Conservation (phyloP, 2,888 invertebrate species). For the Cerceris ruficornis region DNA sequence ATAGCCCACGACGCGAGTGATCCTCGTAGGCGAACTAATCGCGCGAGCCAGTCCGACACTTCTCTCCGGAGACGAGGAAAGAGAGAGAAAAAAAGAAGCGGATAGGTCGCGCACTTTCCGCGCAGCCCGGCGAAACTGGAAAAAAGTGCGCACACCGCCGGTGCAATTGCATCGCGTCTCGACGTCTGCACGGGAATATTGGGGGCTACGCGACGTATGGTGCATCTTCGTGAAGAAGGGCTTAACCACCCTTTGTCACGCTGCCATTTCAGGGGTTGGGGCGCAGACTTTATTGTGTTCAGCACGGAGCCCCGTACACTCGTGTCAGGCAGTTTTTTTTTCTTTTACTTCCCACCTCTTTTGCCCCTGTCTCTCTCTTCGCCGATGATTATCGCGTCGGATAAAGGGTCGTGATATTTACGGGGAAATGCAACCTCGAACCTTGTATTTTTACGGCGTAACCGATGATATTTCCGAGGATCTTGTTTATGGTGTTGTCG, state of each 20-base stretch:
- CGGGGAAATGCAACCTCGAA: not conserved
- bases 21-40: too few species aligned
- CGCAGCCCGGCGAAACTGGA: too few species aligned
- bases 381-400: constrained; percentile 31
- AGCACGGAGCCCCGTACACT: constrained; percentile 68
- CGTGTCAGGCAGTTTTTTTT: constrained; percentile 65
- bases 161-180: constrained; percentile 39
- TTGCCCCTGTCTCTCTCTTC: not conserved
- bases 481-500: not conserved
- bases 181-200: constrained; percentile 50
- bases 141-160: not conserved
- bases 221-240: constrained; percentile 75
- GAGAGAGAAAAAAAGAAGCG: too few species aligned
- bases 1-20: too few species aligned
- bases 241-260: constrained; percentile 76
- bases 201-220: constrained; percentile 56
- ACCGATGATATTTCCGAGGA: constrained; percentile 23
- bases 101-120: too few species aligned
- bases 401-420: constrained; percentile 47
- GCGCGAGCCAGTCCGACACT: too few species aligned
- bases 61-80: too few species aligned
- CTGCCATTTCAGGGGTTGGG: constrained; percentile 72
- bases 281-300: constrained; percentile 77
- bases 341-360: not conserved
- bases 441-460: constrained; percentile 6